These are phyloP conservation scores for Druon quercuslanigerum DNA, from an alignment of 1,140 invertebrate genomes.

Conservation along the genomic window DNA sequence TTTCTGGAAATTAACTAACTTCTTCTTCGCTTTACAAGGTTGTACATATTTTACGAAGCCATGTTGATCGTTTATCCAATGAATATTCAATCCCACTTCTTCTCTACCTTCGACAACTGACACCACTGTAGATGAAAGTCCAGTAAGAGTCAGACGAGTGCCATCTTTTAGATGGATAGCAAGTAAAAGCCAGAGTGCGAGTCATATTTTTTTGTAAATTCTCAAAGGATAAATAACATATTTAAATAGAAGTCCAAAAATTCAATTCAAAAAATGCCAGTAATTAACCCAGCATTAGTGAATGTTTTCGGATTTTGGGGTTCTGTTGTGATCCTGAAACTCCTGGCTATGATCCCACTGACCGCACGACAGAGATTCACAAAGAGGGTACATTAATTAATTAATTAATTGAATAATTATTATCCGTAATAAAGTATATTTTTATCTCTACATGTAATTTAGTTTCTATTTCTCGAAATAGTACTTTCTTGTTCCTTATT, in stretches of 20 bases:
- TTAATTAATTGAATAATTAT: background rate
- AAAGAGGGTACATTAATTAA: conserved; percentile 75
- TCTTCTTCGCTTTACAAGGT: too few relatives aligned
- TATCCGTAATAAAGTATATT: background rate
- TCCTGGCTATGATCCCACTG: conserved; percentile 76
- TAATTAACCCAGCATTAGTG: conserved; percentile 71
- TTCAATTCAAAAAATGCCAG: conserved; percentile 38
- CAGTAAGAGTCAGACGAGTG: too few relatives aligned
- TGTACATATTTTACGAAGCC: too few relatives aligned
- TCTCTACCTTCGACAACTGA: too few relatives aligned
- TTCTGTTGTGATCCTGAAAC: conserved; percentile 78
- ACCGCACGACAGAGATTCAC: conserved; percentile 76
- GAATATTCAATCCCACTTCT: too few relatives aligned
- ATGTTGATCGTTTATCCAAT: too few relatives aligned
- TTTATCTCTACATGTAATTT: too few relatives aligned
- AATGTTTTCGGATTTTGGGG: conserved; percentile 78
- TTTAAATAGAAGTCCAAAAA: background rate
- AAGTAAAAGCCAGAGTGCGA: background rate
- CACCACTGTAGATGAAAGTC: too few relatives aligned
- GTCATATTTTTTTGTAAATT: background rate
- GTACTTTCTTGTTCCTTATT: too few relatives aligned
- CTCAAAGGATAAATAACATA: background rate
- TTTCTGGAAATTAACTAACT: too few relatives aligned
- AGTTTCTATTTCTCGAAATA: too few relatives aligned
- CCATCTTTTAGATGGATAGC: too few relatives aligned